Evolutionary conservation across 1,140 invertebrate genomes (phyloP).

Genomic region (Phenacoccus solenopsis): DNA sequence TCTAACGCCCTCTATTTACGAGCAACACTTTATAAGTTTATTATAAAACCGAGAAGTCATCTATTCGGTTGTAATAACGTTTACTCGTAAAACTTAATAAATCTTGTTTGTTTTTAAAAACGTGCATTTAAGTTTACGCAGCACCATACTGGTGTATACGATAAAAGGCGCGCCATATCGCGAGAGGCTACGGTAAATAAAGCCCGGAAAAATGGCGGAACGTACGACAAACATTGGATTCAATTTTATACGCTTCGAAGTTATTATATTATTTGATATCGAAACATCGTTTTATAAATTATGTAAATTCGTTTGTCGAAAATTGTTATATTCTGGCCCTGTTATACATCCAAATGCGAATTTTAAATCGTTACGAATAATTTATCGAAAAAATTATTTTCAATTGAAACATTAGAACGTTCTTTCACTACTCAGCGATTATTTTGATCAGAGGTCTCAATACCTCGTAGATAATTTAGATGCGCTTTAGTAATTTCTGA

Average conservation of each 20-base stretch:
- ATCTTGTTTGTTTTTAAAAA: slow-evolving; percentile 3
- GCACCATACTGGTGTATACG: too few relatives aligned
- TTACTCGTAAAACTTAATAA: slow-evolving; percentile 3
- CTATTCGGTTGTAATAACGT: slow-evolving; percentile 1
- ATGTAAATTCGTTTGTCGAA: background rate
- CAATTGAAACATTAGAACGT: too few relatives aligned
- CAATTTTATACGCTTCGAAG: background rate
- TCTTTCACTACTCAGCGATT: too few relatives aligned
- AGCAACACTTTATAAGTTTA: background rate
- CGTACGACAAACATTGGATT: background rate
- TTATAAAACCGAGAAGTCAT: background rate
- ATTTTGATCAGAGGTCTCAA: too few relatives aligned
- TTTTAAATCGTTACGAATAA: background rate
- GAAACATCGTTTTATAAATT: background rate
- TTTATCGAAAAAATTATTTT: background rate
- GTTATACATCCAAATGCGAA: too few relatives aligned
- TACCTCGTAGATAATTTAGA: too few relatives aligned
- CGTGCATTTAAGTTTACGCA: background rate
- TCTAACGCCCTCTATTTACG: background rate
- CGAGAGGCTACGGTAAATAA: background rate
- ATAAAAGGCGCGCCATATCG: too few relatives aligned
- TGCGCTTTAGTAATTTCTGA: too few relatives aligned
- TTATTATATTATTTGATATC: too few relatives aligned
- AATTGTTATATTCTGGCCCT: background rate
- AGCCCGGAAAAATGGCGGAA: background rate